These are phyloP conservation scores for Anoplopoma fimbria DNA, from an alignment of 2,113 vertebrate genomes.

Conservation along the genomic window DNA sequence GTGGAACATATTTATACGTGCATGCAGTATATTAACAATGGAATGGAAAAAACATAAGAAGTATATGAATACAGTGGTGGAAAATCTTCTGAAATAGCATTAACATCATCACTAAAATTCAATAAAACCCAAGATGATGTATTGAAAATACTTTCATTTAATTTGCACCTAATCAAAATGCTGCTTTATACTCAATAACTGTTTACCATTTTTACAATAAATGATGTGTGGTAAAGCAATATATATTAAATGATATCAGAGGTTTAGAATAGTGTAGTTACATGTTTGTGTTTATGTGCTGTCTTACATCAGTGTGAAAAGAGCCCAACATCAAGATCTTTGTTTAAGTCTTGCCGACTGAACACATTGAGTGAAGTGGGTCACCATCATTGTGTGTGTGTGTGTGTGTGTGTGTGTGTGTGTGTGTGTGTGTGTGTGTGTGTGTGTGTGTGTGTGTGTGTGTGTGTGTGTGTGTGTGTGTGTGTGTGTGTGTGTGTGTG, in stretches of 20 bases:
- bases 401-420: constrained; percentile 42
- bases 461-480: constrained; percentile 30
- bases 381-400: constrained; percentile 42
- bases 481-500: constrained; percentile 24
- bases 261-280: background rate
- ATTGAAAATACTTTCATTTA: background rate
- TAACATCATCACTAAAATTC: background rate
- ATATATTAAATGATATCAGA: background rate
- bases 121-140: background rate
- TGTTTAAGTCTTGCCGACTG: constrained; percentile 40
- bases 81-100: background rate
- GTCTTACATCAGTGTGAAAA: constrained; percentile 21
- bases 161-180: background rate
- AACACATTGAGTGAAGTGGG: constrained; percentile 64
- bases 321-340: constrained; percentile 21
- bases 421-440: constrained; percentile 10
- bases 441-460: constrained; percentile 28
- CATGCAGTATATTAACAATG: too few relatives aligned
- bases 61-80: too few relatives aligned
- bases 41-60: too few relatives aligned
- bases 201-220: background rate
- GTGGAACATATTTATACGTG: too few relatives aligned
- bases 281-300: background rate
- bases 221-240: background rate
- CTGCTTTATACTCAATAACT: background rate